Percentiles rank a stretch among this genome's conserved stretches.
These are phyloP conservation scores for Ecliptopera silaceata DNA, from an alignment of 2,888 invertebrate species.

Conservation along the genomic window DNA sequence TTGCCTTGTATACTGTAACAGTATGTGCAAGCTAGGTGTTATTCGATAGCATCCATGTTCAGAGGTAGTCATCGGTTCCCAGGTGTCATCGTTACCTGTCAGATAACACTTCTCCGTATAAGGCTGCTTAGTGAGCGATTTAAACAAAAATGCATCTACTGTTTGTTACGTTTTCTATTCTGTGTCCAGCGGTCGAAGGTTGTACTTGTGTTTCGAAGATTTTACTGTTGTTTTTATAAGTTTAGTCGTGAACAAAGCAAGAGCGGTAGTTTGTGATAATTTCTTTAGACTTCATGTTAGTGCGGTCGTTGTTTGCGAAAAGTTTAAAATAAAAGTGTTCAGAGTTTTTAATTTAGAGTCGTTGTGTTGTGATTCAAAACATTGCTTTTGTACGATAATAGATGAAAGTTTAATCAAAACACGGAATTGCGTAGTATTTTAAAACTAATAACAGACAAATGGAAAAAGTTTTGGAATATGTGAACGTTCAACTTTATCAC, in stretches of 20 bases:
- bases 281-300: no score
- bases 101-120: conserved; percentile 65
- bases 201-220: conserved; percentile 18
- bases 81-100: conserved; percentile 55
- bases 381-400: conserved; percentile 6
- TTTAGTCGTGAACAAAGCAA: no score
- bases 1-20: neutral
- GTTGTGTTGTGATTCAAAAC: neutral
- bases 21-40: conserved; percentile 19
- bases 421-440: conserved; percentile 17
- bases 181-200: conserved; percentile 5
- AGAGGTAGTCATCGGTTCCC: conserved; percentile 20
- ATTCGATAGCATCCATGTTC: conserved; percentile 22
- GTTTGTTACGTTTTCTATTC: conserved; percentile 17
- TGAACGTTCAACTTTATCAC: conserved; percentile 46
- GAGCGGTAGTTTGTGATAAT: no score
- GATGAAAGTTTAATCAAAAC: conserved; percentile 31
- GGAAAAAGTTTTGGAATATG: conserved; percentile 31
- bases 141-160: conserved; percentile 31
- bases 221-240: neutral
- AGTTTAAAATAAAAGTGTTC: neutral
- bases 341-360: neutral
- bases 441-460: conserved; percentile 36
- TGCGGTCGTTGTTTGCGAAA: no score
- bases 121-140: conserved; percentile 46